Conservation (phyloP, 2,888 invertebrate genomes). For the Synanthedon formicaeformis region DNA sequence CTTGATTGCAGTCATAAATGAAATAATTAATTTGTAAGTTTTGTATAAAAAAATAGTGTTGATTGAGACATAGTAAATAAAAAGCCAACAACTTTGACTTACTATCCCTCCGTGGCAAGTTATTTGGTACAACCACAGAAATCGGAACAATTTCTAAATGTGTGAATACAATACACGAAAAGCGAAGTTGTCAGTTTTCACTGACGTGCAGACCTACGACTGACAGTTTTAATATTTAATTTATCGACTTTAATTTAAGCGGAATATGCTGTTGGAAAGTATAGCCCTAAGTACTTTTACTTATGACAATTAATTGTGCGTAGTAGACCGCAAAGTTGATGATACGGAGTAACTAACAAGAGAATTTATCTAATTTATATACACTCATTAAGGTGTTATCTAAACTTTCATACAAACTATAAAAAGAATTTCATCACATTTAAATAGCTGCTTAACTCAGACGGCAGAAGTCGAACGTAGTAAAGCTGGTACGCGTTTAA, state of each 20-base stretch:
- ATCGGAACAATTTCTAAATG: no score
- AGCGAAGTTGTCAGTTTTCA: no score
- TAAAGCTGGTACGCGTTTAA: constrained; percentile 56
- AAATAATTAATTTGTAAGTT: no score
- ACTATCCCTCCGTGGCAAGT: no score
- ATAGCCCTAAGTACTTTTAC: neutral
- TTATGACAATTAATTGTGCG: constrained; percentile 9
- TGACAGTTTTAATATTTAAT: constrained; percentile 18
- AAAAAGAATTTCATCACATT: constrained; percentile 45
- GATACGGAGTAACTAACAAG: constrained; percentile 26
- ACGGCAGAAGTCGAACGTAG: constrained; percentile 46
- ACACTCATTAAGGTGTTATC: constrained; percentile 38
- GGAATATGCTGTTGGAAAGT: constrained; percentile 16
- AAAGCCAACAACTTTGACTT: no score
- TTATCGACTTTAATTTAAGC: constrained; percentile 33
- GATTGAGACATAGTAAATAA: no score
- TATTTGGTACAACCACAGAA: no score
- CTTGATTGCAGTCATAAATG: no score
- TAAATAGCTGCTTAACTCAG: constrained; percentile 34
- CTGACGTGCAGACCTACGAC: no score
- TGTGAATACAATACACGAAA: no score
- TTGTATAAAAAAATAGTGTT: no score
- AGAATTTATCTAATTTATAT: constrained; percentile 27
- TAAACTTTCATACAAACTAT: constrained; percentile 35
- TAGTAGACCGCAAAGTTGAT: constrained; percentile 25